Percentiles rank a stretch among this genome's conserved stretches.
These are phyloP conservation scores for Drosophila eohydei DNA, from an alignment of 2,888 invertebrate genomes.

Conservation along the genomic window DNA sequence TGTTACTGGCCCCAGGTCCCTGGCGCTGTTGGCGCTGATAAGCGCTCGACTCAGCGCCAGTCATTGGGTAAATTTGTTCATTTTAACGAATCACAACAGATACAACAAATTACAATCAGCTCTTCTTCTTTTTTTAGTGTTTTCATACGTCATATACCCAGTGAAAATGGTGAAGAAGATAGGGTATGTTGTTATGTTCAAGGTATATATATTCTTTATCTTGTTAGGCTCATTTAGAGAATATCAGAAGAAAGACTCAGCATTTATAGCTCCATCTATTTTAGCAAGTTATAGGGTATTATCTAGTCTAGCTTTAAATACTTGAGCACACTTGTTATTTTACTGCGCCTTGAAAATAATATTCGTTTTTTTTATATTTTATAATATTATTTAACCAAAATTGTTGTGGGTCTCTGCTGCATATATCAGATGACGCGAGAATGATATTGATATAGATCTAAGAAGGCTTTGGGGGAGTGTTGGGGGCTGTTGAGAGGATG, in stretches of 20 bases:
- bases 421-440: constrained; percentile 38
- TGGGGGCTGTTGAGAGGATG: constrained; percentile 9
- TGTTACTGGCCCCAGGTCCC: constrained; percentile 14
- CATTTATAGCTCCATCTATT: neutral
- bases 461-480: neutral
- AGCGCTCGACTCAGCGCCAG: constrained; percentile 40
- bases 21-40: constrained; percentile 38
- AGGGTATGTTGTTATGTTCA: neutral
- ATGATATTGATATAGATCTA: constrained; percentile 28
- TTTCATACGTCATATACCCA: neutral
- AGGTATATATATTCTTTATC: neutral
- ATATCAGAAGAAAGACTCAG: no score
- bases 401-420: constrained; percentile 22
- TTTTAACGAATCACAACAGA: constrained; percentile 52
- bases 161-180: neutral
- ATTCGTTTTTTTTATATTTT: constrained; percentile 21
- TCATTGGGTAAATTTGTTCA: constrained; percentile 40
- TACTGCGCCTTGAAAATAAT: constrained; percentile 40
- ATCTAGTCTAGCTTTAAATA: neutral
- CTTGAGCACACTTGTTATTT: neutral
- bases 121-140: constrained; percentile 3
- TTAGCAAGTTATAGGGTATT: neutral
- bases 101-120: constrained; percentile 29
- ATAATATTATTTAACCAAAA: constrained; percentile 52
- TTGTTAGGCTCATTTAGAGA: neutral